A percentile compares a stretch with the other conserved stretches of the same genome.
Conservation (phyloP, 2,113 vertebrate species). For the Neodontobutis hainanensis region DNA sequence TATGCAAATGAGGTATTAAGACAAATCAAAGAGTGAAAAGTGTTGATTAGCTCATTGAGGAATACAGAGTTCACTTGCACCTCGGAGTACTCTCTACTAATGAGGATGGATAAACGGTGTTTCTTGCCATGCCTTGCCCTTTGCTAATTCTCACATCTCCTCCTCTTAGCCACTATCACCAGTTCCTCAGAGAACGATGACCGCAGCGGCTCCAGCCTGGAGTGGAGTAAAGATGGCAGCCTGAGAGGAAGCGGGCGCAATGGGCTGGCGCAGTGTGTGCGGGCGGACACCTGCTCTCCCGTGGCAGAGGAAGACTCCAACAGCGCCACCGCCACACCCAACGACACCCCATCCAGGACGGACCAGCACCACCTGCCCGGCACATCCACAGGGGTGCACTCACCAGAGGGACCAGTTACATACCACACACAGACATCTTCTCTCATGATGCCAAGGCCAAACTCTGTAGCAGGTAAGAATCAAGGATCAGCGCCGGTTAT, state of each 20-base stretch:
- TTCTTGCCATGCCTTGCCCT: constrained; percentile 6
- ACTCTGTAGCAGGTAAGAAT: constrained; percentile 95
- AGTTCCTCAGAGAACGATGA: constrained; percentile 99
- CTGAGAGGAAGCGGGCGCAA: constrained; percentile 85
- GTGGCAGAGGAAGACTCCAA: constrained; percentile 91
- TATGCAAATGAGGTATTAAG: constrained; percentile 33
- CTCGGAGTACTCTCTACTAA: constrained; percentile 13
- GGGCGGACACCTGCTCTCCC: constrained; percentile 92
- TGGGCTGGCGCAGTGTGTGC: constrained; percentile 82
- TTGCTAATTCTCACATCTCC: constrained; percentile 3
- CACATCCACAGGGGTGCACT: constrained; percentile 63
- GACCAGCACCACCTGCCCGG: constrained; percentile 67
- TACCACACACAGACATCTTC: constrained; percentile 85
- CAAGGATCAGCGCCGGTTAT: too few relatives aligned
- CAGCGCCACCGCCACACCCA: constrained; percentile 72
- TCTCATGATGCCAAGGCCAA: constrained; percentile 94
- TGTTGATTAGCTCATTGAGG: constrained; percentile 42
- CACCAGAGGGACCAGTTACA: constrained; percentile 84
- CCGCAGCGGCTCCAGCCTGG: constrained; percentile 96
- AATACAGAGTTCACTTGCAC: constrained; percentile 47
- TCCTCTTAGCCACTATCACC: constrained; percentile 90
- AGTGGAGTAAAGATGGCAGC: constrained; percentile 95
- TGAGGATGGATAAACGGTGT: constrained; percentile 36
- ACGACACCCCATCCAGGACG: constrained; percentile 72
- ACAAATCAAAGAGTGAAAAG: constrained; percentile 33